Evolutionary conservation across 2,113 vertebrate genomes (phyloP).

Genomic region (Corythornis madagascariensis): DNA sequence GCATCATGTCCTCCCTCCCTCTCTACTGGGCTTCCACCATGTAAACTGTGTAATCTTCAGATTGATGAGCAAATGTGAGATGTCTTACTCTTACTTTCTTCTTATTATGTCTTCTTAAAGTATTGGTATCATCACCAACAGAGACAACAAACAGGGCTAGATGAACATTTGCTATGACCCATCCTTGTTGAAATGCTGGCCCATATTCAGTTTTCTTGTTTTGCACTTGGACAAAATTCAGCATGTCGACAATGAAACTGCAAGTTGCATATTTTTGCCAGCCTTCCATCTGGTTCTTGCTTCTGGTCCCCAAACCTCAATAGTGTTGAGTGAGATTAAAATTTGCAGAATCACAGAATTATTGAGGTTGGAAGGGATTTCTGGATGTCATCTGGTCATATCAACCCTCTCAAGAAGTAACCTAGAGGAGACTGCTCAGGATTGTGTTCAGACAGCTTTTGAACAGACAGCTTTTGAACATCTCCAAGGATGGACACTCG

Average conservation of each 20-base stretch:
- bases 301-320: background rate
- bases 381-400: background rate
- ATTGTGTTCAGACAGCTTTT: background rate
- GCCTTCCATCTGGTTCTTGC: background rate
- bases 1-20: background rate
- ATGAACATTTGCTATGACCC: background rate
- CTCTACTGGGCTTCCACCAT: background rate
- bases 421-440: background rate
- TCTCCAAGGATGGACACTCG: background rate
- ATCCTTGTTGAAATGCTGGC: background rate
- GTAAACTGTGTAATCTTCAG: background rate
- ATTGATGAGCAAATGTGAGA: background rate
- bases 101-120: background rate
- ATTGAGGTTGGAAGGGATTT: background rate
- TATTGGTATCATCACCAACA: background rate
- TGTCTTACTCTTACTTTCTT: background rate
- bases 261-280: background rate
- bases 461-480: background rate
- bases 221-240: background rate
- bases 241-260: background rate
- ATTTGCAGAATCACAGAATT: background rate
- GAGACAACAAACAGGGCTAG: background rate
- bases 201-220: background rate
- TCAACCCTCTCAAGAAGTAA: fast-evolving
- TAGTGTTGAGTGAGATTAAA: background rate